Evolutionary conservation across 2,888 invertebrate species (phyloP).

Genomic region (Drymonia ruficornis): DNA sequence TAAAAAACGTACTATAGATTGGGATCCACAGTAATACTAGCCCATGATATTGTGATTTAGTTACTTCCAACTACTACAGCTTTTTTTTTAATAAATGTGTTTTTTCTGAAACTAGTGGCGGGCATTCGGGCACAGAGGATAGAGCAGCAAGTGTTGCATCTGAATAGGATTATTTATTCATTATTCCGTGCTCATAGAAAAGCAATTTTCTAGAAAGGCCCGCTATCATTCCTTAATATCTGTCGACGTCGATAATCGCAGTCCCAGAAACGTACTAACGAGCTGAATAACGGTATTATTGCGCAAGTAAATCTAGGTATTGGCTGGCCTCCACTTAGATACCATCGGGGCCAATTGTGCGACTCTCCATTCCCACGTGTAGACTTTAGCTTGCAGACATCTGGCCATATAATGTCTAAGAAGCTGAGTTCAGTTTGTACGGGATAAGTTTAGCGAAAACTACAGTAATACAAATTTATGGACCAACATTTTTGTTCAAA

Average conservation of each 20-base stretch:
- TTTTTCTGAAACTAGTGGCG: too few species aligned
- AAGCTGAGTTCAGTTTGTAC: too few species aligned
- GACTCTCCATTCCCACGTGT: conserved; percentile 46
- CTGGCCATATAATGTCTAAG: conserved; percentile 24
- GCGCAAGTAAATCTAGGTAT: conserved; percentile 47
- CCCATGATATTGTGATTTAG: too few species aligned
- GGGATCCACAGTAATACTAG: too few species aligned
- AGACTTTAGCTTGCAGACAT: conserved; percentile 29
- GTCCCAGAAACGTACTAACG: conserved; percentile 54
- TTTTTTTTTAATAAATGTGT: too few species aligned
- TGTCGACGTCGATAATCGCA: conserved; percentile 46
- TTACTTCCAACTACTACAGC: too few species aligned
- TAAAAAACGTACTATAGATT: too few species aligned
- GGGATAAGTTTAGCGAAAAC: too few species aligned
- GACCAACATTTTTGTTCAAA: too few species aligned
- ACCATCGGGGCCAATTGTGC: conserved; percentile 49
- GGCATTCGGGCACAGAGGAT: background rate
- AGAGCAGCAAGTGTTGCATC: too few species aligned
- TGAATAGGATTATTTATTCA: background rate
- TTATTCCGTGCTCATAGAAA: conserved; percentile 16
- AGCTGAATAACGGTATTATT: conserved; percentile 60
- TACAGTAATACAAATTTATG: too few species aligned
- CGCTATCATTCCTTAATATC: conserved; percentile 36
- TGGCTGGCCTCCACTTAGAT: conserved; percentile 44
- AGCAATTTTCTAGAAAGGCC: conserved; percentile 20